phyloP scores from a whole-genome alignment of 2,113 vertebrate species.

The Sardina pilchardus region DNA sequence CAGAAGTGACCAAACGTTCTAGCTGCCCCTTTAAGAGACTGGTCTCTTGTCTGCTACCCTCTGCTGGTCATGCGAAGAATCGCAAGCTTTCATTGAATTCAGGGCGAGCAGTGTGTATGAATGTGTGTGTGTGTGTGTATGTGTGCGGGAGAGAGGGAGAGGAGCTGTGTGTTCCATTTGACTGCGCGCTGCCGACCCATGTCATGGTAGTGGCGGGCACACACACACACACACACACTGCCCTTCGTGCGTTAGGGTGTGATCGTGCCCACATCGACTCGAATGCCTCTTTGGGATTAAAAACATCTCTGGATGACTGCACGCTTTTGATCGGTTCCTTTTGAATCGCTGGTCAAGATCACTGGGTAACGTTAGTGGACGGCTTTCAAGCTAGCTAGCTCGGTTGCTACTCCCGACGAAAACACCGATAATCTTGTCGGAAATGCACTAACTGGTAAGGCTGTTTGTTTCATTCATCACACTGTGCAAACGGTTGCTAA shows the following conservation, averaged over 20 bases:
- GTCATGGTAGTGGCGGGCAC: constrained; percentile 12
- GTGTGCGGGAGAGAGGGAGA: neutral
- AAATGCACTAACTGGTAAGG: constrained; percentile 54
- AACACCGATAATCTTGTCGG: constrained; percentile 42
- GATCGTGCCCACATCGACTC: constrained; percentile 28
- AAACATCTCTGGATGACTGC: constrained; percentile 17
- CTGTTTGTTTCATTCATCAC: constrained; percentile 60
- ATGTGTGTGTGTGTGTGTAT: neutral
- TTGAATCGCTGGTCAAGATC: neutral
- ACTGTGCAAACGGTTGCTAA: constrained; percentile 29
- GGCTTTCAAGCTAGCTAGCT: constrained; percentile 37
- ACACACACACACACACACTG: neutral
- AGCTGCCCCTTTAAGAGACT: neutral
- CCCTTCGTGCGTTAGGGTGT: constrained; percentile 24
- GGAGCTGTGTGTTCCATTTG: neutral
- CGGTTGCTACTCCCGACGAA: constrained; percentile 44
- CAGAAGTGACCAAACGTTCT: too few relatives aligned
- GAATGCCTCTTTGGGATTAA: neutral
- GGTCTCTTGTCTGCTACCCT: neutral
- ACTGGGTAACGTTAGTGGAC: constrained; percentile 29
- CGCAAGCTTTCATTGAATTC: neutral
- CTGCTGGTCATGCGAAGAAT: neutral
- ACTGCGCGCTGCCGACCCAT: neutral
- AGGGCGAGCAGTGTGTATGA: neutral
- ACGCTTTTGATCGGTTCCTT: neutral